phyloP scores from a whole-genome alignment of 2,888 invertebrate genomes.

The Acrocyrtus sp. region DNA sequence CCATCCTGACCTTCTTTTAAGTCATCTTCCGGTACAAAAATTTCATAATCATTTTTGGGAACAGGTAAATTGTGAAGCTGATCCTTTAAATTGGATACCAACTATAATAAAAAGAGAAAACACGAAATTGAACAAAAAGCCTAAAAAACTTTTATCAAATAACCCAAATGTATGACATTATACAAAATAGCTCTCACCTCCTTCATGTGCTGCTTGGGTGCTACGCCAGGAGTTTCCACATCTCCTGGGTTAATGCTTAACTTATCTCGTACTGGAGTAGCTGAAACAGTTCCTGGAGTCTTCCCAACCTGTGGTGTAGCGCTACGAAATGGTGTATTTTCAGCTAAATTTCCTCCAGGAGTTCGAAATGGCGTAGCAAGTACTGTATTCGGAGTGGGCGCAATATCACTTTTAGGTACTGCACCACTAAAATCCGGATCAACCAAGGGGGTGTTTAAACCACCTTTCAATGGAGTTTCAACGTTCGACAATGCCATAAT shows the following conservation, averaged over 20 bases:
- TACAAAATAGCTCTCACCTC: too few species aligned
- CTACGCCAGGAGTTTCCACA: constrained; percentile 72
- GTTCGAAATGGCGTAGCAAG: constrained; percentile 85
- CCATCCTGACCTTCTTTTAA: constrained; percentile 67
- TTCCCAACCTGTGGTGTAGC: constrained; percentile 64
- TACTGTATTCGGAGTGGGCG: constrained; percentile 89
- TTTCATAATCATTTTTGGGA: constrained; percentile 98
- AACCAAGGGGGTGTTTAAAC: constrained; percentile 91
- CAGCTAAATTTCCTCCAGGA: constrained; percentile 56
- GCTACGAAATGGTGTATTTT: constrained; percentile 37
- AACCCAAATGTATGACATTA: too few species aligned
- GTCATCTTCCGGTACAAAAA: constrained; percentile 92
- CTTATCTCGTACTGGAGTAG: constrained; percentile 89
- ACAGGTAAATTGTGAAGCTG: constrained; percentile 85
- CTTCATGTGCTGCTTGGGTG: constrained; percentile 76
- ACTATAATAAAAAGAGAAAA: constrained; percentile 38
- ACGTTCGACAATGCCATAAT: constrained; percentile 98
- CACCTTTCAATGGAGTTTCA: constrained; percentile 96
- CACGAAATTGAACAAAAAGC: background rate
- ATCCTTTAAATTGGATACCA: constrained; percentile 73
- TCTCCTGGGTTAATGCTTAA: constrained; percentile 95
- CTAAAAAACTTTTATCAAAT: background rate
- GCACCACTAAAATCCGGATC: constrained; percentile 89
- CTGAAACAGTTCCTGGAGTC: constrained; percentile 73
- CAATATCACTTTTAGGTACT: constrained; percentile 75